Base-by-base conservation (phyloP, 2,888 invertebrate genomes). In the Stictocephala bisonia region DNA sequence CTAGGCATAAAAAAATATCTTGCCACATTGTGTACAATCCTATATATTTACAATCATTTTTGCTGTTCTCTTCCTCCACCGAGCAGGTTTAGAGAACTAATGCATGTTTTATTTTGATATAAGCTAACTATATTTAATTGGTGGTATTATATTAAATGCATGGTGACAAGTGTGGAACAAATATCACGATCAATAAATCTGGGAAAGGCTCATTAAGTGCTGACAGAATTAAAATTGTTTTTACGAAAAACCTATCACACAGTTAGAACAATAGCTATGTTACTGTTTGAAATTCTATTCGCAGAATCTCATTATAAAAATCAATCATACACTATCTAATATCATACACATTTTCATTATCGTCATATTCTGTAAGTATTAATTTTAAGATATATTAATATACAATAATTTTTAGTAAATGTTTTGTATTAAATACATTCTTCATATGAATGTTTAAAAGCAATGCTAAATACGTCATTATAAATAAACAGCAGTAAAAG, bases 401-500 rank as follows among this genome's bases (percentile, higher is more conserved):
- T 26, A 64, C 44, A 64, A 44, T 60, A 44, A 64, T 15, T 44
- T 22, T 15, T 64, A 44, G 44, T 18, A 40, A 22, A 64, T 64
- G 27, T 64, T 64, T 64, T 44, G 26, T 26, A 64, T 40, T 41
- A 11, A 58, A 58, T 41, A 64, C 22, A 26, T 41, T 64, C 44
- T 15, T 41, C 44, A 44, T 64, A 64, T 40, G 22, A 24, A 60
- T 64, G 44, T 64, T 13, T 64, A 31, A 44, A 64, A 64, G 64
- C 64, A 44, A 64, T 44, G 27, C 64, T 64, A 41, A 64, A 60
- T 40, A 60, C 41, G 7, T 31, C 29, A 58, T 29, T 31, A 31
- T n/a, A 60, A 60, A 60, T 35, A 35, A 64, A 41, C 64, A 64
- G 64, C 64, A 15, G 64, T 64, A 18, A 64, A 64, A 64, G 64